These are phyloP conservation scores for Diadumene lineata DNA, from an alignment of 92 coral and sea anemone genomes.

Conservation along the genomic window DNA sequence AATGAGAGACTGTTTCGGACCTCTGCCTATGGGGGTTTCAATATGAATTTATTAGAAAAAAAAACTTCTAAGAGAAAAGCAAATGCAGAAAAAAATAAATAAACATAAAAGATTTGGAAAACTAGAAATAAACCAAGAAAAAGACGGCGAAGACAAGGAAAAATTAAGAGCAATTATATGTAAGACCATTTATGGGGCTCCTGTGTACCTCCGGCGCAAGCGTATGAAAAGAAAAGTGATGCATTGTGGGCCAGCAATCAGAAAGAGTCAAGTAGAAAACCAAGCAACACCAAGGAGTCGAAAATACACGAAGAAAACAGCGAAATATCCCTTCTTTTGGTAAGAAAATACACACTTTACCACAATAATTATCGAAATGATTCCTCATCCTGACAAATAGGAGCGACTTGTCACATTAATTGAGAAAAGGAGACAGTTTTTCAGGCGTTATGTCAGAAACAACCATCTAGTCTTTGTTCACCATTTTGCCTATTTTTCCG, in stretches of 20 bases:
- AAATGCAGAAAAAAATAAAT: too few relatives aligned
- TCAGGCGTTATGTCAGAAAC: constrained; percentile 15
- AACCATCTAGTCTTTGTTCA: constrained; percentile 11
- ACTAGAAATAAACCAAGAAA: too few relatives aligned
- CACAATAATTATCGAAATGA: not conserved
- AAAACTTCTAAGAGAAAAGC: too few relatives aligned
- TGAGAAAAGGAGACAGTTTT: constrained; percentile 15
- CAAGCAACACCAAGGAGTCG: constrained; percentile 18
- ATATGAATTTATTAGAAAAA: too few relatives aligned
- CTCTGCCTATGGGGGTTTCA: too few relatives aligned
- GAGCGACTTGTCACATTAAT: not conserved
- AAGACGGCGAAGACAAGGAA: too few relatives aligned
- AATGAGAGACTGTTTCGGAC: too few relatives aligned
- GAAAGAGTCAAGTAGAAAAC: constrained; percentile 24
- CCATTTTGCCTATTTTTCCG: not conserved
- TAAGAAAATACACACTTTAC: constrained; percentile 6
- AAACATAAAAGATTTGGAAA: too few relatives aligned
- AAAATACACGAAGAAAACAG: constrained; percentile 9
- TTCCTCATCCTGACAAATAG: not conserved
- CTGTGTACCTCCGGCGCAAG: constrained; percentile 22
- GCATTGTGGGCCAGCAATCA: constrained; percentile 18
- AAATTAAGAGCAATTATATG: too few relatives aligned
- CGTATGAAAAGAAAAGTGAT: constrained; percentile 7
- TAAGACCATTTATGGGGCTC: too few relatives aligned
- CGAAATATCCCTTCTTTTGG: constrained; percentile 15